A percentile compares a stretch with the other conserved stretches of the same genome.
Evolutionary conservation across 2,113 vertebrate species (phyloP).

Genomic region (Amblyornis subalaris): DNA sequence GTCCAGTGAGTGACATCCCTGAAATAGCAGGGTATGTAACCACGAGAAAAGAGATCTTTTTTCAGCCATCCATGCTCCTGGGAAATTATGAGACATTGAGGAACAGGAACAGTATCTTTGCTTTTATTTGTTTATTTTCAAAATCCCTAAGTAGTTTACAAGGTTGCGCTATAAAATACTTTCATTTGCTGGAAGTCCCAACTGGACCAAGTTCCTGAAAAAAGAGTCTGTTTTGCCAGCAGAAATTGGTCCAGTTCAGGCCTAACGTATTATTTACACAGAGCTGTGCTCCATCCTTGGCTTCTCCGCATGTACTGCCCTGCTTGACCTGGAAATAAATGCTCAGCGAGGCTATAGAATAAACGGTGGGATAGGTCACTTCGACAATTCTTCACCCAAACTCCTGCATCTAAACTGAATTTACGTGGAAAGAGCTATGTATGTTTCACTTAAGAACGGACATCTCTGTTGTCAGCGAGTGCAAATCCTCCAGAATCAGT

Average conservation of each 20-base stretch:
- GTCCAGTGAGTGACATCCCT: background rate
- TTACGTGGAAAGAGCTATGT: background rate
- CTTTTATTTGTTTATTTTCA: background rate
- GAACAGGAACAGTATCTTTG: background rate
- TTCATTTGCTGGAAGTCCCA: constrained; percentile 16
- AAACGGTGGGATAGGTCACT: background rate
- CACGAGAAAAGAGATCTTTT: background rate
- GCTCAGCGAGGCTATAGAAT: constrained; percentile 30
- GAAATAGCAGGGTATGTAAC: background rate
- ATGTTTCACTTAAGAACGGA: background rate
- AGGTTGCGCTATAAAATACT: constrained; percentile 17
- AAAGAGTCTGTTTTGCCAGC: constrained; percentile 17
- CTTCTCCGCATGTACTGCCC: background rate
- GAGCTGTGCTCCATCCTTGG: background rate
- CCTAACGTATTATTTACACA: constrained; percentile 15
- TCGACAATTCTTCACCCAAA: background rate
- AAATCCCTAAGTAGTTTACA: constrained; percentile 30
- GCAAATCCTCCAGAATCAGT: background rate
- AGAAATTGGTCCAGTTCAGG: background rate
- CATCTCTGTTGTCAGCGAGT: background rate
- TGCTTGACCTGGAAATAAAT: constrained; percentile 41
- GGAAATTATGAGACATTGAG: background rate
- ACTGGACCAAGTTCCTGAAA: background rate
- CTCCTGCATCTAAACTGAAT: background rate
- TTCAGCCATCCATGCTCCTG: background rate